Percentiles rank a stretch among this genome's conserved stretches.
These are phyloP conservation scores for Gobiocypris rarus DNA, from an alignment of 2,113 vertebrate species.

Conservation along the genomic window DNA sequence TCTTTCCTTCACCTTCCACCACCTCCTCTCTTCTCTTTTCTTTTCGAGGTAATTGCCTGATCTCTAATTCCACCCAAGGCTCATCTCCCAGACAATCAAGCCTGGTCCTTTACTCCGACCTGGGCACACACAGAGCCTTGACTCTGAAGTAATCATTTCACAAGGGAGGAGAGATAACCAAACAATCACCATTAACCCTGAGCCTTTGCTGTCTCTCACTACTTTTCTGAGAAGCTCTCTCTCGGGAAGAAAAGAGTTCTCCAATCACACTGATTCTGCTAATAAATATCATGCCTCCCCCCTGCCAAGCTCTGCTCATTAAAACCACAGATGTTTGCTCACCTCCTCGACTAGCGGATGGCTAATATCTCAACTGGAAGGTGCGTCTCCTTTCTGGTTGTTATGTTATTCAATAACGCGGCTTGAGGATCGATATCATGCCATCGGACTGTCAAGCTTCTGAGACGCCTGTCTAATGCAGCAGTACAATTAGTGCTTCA, in stretches of 20 bases:
- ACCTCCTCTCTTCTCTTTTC: neutral
- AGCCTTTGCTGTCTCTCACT: neutral
- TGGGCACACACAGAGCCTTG: conserved; percentile 33
- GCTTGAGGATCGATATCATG: conserved; percentile 16
- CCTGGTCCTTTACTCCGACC: conserved; percentile 20
- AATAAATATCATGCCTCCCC: conserved; percentile 49
- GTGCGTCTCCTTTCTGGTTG: conserved; percentile 1
- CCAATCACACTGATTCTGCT: conserved; percentile 49
- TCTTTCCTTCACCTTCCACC: neutral
- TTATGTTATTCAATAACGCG: neutral
- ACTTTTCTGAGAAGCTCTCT: conserved; percentile 22
- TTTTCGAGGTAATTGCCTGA: conserved; percentile 24
- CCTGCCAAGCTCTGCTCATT: conserved; percentile 34
- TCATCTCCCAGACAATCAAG: conserved; percentile 56
- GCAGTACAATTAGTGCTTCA: conserved; percentile 58
- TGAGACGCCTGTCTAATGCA: conserved; percentile 30
- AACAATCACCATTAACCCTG: conserved; percentile 52
- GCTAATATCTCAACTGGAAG: conserved; percentile 30
- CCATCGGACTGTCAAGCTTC: conserved; percentile 7
- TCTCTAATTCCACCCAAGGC: conserved; percentile 53
- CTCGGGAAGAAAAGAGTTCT: conserved; percentile 36
- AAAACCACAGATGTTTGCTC: conserved; percentile 42
- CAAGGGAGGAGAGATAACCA: conserved; percentile 43
- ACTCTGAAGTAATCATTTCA: conserved; percentile 56
- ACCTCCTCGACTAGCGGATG: neutral